Evolutionary conservation across 2,888 invertebrate species (phyloP), one percentile per base, ranked within the genome.

Genomic region (Brenthis daphne): DNA sequence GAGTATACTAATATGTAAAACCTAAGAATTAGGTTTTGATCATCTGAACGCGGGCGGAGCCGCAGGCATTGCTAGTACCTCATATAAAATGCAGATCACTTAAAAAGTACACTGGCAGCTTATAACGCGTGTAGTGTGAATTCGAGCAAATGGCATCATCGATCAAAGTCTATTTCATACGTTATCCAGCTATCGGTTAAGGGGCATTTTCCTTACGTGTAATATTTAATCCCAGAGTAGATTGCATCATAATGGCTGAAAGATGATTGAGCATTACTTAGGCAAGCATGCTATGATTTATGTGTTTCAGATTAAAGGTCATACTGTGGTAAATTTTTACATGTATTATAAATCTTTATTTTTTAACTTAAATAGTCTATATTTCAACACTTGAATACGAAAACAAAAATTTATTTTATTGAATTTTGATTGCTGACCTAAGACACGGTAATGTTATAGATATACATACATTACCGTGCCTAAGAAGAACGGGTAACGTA

Each of bases 201-300:
- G 72, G 70, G 70, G 77, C 74, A 75, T 78, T 80, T 78, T 77
- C 77, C 77, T 76, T 76, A 77, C 78, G 77, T 77, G 79, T 81
- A 82, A 82, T 83, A 83, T 80, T 82, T 82, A 83, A 82, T 82
- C 80, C 78, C 72, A 74, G 78, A 82, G 80, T 82, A 81, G 82
- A 83, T 82, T 83, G 77, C 74, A 72, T 79, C 80, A 82, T 83
- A 81, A 84, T 85, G 80, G 80, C 76, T 75, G 69, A 75, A 73
- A 81, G 80, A 82, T 85, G 83, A 85, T 85, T 77, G 82, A 83
- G 80, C 79, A 77, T 79, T 79, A 75, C 75, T 74, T 73, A 72
- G 69, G 72, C 73, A 76, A 76, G 76, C 73, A 74, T 71, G 67
- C 57, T 75, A 74, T 75, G 76, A 77, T 73, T 76, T 76, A 75